Evolutionary conservation across 2,113 vertebrate genomes (phyloP), one percentile per base, ranked within the genome.

Genomic region (Madoqua kirkii): DNA sequence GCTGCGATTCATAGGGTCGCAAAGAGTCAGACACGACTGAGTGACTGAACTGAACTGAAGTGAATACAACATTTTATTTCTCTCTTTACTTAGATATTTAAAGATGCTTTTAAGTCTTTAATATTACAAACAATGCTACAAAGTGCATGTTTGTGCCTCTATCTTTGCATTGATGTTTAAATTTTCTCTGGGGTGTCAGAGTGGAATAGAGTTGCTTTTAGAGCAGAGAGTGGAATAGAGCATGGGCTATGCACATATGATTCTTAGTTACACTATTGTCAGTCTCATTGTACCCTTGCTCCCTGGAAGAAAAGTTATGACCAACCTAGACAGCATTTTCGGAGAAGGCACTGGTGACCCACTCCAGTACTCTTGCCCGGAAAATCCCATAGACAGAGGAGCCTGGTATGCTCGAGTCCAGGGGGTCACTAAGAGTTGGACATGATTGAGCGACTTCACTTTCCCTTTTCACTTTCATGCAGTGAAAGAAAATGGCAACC

Each of bases 51-150:
- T 52, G 50, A 15, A 52, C 50, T 52, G 50, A 52, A 52, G 4
- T 52, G 5, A 50, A n/a, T 87, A 19, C 1, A 36, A 50, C 9
- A 85, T 84, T 93, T 93, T 48, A 71, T 71, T 76, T 76, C 16
- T 62, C 14, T 86, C 60, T 90, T 93, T 79, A 55, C 40, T 36
- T 91, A 48, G 15, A 52, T 71, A 52, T 81, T 86, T 81, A 79
- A 59, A 91, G 87, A 91, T 29, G 8, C 27, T 87, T 71, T 43
- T 27, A 91, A 48, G 54, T 48, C 10, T 86, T 81, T 90, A 57
- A 15, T 89, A 5, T 84, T 89, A 43, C 5, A 14, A 55, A 62
- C 52, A 62, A 31, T 31, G 45, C 6, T 62, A 15, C 48, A 89
- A 15, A 48, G 13, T 85, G 9, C 5, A 21, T 64, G 4, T 64